Evolutionary conservation across 2,797 vertebrate species (phyloP), one percentile per base, ranked within the genome.

Genomic region (Diglossa cyanea): DNA sequence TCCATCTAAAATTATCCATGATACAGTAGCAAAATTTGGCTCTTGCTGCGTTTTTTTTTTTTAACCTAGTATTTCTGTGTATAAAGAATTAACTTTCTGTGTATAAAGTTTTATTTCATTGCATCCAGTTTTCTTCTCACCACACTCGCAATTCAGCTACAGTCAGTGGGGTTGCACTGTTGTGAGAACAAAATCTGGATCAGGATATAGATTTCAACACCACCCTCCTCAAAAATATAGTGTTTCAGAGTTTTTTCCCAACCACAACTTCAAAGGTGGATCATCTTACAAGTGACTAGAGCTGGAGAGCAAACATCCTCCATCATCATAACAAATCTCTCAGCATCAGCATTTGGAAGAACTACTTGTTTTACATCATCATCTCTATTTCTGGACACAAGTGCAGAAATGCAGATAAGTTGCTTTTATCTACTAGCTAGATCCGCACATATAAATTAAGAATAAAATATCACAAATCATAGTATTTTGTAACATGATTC

Each of bases 191-290:
- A 76, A 97, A 94, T 88, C 51, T 72, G 80, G 51, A 83, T 53
- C 67, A 95, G 90, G 94, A 96, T 94, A 87, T 47, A 89, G 77
- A 95, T 95, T 96, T 97, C 95, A 97, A 89, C 88, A 95, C 76
- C 57, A 74, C 12, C 7, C 54, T 85, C 35, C 80, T 92, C 48
- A 91, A 93, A 96, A 95, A 95, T 95, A 95, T 74, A 95, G 20
- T 67, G 65, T 95, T 97, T 96, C 95, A 94, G 86, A 89, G 75
- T 45, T 95, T 89, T 83, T 86, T 61, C 58, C 19, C 58, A 61
- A 80, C 57, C 0, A 0, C 57, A 86, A 42, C 92, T 95, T 96
- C 93, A 95, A 96, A 96, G 86, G 50, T 77, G 39, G 88, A 82
- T 94, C 90, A 86, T 72, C 62, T 95, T 96, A 92, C 95, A 88